These are phyloP conservation scores for Magallana nippona DNA, from an alignment of 2,888 invertebrate species.

Conservation along the genomic window DNA sequence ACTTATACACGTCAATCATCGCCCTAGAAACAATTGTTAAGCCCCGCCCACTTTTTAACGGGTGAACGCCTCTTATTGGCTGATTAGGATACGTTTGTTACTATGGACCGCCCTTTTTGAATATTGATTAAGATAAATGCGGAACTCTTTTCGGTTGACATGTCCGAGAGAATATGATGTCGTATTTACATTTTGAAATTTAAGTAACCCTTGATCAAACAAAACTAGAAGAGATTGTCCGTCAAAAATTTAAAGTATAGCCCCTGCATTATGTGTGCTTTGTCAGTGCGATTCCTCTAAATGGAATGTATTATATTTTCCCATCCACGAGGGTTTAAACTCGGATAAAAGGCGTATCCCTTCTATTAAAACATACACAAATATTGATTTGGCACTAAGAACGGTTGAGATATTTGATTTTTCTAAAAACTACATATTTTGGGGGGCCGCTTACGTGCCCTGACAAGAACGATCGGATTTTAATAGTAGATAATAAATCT, in stretches of 20 bases:
- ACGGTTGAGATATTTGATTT: slow-evolving; percentile 21
- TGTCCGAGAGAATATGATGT: background rate
- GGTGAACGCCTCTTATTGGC: slow-evolving; percentile 2
- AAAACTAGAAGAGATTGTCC: slow-evolving; percentile 13
- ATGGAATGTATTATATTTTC: slow-evolving; percentile 27
- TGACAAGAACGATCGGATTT: background rate
- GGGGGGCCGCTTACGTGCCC: background rate
- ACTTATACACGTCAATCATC: slow-evolving; percentile 21
- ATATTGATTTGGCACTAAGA: slow-evolving; percentile 23
- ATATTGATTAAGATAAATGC: slow-evolving; percentile 31
- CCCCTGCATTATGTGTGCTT: background rate
- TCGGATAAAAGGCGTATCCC: slow-evolving; percentile 21
- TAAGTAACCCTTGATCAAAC: slow-evolving; percentile 32
- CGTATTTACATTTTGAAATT: slow-evolving; percentile 26
- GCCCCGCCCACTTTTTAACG: background rate
- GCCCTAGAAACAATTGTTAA: background rate
- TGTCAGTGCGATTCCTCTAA: background rate
- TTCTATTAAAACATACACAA: slow-evolving; percentile 31
- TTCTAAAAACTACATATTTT: background rate
- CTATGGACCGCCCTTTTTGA: slow-evolving; percentile 23
- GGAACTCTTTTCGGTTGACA: background rate
- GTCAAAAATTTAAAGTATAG: slow-evolving; percentile 19
- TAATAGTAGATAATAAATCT: background rate
- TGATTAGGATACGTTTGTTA: slow-evolving; percentile 8
- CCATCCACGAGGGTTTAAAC: background rate